Percentiles rank a stretch among this genome's conserved stretches.
Evolutionary conservation across 2,113 vertebrate species (phyloP).

Genomic region (Nettapus auritus): DNA sequence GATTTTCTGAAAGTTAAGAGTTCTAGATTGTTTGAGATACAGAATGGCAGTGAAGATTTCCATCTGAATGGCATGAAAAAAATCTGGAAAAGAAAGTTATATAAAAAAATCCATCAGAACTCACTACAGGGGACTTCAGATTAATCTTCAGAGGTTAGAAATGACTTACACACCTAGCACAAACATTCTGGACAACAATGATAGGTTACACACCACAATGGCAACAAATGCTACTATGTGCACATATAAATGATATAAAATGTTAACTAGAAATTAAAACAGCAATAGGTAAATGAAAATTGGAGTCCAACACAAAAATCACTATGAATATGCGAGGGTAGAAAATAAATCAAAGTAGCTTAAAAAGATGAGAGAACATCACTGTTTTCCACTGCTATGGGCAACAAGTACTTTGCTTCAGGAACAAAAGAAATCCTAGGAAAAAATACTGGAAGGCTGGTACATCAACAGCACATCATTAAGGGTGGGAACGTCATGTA

Average conservation of each 20-base stretch:
- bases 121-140: neutral
- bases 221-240: neutral
- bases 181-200: neutral
- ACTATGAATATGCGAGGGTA: neutral
- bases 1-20: neutral
- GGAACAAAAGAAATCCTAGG: neutral
- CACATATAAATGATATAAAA: neutral
- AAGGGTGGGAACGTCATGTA: neutral
- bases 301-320: neutral
- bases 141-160: neutral
- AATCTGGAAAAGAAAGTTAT: neutral
- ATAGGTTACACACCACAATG: neutral
- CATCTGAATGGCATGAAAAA: neutral
- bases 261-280: neutral
- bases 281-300: neutral
- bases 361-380: neutral
- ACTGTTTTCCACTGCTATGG: neutral
- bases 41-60: neutral
- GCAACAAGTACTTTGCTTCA: neutral
- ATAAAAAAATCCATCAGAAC: neutral
- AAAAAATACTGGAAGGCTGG: neutral
- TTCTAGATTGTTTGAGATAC: neutral
- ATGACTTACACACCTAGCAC: neutral
- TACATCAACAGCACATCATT: neutral
- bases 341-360: neutral